Percentiles rank a stretch among this genome's conserved stretches.
phyloP scores from a whole-genome alignment of 1,140 invertebrate genomes.

The Euura saliciscinereae region DNA sequence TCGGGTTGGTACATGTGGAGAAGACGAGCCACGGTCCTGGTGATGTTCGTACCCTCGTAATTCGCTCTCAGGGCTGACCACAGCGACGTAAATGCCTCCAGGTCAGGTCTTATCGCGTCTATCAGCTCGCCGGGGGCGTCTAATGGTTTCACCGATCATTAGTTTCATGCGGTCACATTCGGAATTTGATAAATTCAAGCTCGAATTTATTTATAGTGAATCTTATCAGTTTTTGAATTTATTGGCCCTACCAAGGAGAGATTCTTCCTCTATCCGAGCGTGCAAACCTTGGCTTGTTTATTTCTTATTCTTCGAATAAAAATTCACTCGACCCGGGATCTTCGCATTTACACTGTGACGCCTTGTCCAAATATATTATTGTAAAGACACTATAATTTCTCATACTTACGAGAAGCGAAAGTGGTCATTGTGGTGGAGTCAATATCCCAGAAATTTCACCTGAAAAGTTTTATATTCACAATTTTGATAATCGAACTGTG shows the following conservation, averaged over 20 bases:
- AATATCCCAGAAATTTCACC: no score
- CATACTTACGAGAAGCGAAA: slow-evolving; percentile 1
- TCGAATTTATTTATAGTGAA: neutral
- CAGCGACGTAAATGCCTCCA: slow-evolving; percentile 38
- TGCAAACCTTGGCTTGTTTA: neutral
- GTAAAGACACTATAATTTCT: neutral
- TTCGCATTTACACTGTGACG: no score
- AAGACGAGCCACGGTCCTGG: slow-evolving; percentile 40
- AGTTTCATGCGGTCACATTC: neutral
- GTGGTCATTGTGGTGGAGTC: neutral
- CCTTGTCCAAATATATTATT: neutral
- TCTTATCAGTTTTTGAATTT: neutral
- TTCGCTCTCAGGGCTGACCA: slow-evolving; percentile 37
- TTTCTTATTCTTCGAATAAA: neutral
- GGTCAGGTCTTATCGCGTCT: slow-evolving; percentile 25
- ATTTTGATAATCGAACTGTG: no score
- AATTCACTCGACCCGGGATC: no score
- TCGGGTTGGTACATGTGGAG: slow-evolving; percentile 47
- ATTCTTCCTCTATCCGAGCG: neutral
- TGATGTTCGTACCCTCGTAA: slow-evolving; percentile 42
- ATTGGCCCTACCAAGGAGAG: no score
- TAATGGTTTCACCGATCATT: slow-evolving; percentile 10
- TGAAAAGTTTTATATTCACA: no score
- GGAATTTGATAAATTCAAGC: neutral
- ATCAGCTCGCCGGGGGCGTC: slow-evolving; percentile 17